A percentile compares a stretch with the other conserved stretches of the same genome.
phyloP scores from a whole-genome alignment of 2,113 vertebrate genomes.

The Antigone vipio region DNA sequence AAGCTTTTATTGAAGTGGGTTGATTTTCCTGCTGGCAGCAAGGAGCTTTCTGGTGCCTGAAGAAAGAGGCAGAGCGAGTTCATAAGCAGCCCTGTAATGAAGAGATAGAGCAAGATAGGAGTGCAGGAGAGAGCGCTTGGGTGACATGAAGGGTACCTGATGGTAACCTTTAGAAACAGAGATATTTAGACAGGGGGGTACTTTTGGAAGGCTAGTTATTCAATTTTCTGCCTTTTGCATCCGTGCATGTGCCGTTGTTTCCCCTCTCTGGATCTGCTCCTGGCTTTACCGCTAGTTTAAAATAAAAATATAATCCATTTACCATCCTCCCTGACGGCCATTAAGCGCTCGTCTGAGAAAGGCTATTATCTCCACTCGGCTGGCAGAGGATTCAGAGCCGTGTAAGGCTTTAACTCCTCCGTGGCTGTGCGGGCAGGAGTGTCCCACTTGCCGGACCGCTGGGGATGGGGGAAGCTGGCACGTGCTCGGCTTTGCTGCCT shows the following conservation, averaged over 20 bases:
- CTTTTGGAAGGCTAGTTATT: not conserved
- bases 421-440: not conserved
- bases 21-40: not conserved
- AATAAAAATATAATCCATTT: slow-evolving; percentile 21
- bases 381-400: not conserved
- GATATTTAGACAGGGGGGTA: no score
- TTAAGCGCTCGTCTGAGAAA: not conserved
- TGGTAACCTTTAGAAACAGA: not conserved
- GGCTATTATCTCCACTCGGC: not conserved
- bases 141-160: not conserved
- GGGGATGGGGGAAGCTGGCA: not conserved
- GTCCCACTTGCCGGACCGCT: accelerated
- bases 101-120: not conserved
- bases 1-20: accelerated
- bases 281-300: not conserved
- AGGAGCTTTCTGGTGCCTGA: not conserved
- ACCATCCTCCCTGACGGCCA: not conserved
- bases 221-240: not conserved
- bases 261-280: not conserved
- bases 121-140: accelerated
- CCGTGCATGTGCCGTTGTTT: not conserved
- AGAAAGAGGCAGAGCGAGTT: not conserved
- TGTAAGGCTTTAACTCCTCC: not conserved
- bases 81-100: not conserved
- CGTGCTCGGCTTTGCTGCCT: not conserved